A percentile compares a stretch with the other conserved stretches of the same genome.
These are phyloP conservation scores for Melinopterus prodromus DNA, from an alignment of 2,888 invertebrate species.

Conservation along the genomic window DNA sequence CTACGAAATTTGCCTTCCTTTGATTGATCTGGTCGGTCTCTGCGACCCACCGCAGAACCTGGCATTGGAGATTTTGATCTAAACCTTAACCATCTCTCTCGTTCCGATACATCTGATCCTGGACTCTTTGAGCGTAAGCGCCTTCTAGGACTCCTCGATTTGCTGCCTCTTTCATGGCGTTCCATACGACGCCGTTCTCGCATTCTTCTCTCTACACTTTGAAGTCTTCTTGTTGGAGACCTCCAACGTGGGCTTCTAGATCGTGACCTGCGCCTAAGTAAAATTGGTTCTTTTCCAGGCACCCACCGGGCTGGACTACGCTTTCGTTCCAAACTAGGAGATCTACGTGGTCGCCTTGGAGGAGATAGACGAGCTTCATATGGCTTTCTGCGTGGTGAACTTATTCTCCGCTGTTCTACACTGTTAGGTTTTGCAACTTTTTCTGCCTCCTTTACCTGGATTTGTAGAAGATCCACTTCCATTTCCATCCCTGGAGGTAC, in stretches of 20 bases:
- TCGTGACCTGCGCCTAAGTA: conserved; percentile 23
- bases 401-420: conserved; percentile 12
- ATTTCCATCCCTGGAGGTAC: conserved; percentile 62
- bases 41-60: no score
- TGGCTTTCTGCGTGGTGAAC: neutral
- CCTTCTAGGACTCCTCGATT: conserved; percentile 17
- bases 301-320: conserved; percentile 7
- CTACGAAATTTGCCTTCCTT: neutral
- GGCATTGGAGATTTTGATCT: conserved; percentile 10
- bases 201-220: conserved; percentile 30
- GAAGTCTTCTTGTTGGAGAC: conserved; percentile 19
- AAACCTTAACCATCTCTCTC: conserved; percentile 36
- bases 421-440: conserved; percentile 30
- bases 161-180: neutral
- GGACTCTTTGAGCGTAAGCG: conserved; percentile 18
- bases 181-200: conserved; percentile 20
- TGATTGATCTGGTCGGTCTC: neutral
- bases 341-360: neutral
- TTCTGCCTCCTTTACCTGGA: conserved; percentile 27
- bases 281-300: neutral
- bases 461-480: conserved; percentile 53
- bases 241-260: conserved; percentile 31
- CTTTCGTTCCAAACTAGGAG: neutral
- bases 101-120: conserved; percentile 33
- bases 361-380: neutral